Evolutionary conservation across 2,113 vertebrate genomes (phyloP).

Genomic region (Gallinago media): DNA sequence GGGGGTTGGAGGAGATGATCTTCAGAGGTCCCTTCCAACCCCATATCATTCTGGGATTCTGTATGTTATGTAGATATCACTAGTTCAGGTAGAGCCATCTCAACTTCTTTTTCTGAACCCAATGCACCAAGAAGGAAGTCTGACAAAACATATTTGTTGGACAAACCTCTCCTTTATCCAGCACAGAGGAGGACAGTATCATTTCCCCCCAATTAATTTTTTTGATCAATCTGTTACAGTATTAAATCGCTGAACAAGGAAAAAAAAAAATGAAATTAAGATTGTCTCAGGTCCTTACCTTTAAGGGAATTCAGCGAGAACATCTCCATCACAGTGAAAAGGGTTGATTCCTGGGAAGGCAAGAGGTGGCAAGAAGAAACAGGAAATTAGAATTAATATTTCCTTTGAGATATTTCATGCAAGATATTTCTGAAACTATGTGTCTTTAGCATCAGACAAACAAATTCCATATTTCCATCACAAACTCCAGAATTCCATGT

Average conservation of each 20-base stretch:
- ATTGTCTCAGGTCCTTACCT: constrained; percentile 64
- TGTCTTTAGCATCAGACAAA: not conserved
- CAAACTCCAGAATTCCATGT: not conserved
- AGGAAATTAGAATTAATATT: not conserved
- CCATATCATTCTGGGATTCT: no score
- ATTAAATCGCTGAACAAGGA: not conserved
- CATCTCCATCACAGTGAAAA: constrained; percentile 77
- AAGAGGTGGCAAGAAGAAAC: not conserved
- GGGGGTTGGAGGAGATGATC: no score
- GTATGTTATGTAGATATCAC: accelerated
- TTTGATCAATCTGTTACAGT: not conserved
- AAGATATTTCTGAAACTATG: not conserved
- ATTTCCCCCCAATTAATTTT: not conserved
- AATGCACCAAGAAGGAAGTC: not conserved
- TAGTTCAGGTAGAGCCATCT: accelerated
- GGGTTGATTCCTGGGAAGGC: constrained; percentile 61
- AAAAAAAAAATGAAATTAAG: accelerated
- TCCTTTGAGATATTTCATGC: not conserved
- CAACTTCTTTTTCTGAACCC: not conserved
- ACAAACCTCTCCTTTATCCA: not conserved
- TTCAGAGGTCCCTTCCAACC: no score
- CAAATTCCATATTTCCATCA: not conserved
- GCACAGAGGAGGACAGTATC: not conserved
- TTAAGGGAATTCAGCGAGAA: constrained; percentile 82
- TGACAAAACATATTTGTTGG: not conserved